Evolutionary conservation across 2,888 invertebrate genomes (phyloP), one percentile per base, ranked within the genome.

Genomic region (Lepetodrilus schrolli): DNA sequence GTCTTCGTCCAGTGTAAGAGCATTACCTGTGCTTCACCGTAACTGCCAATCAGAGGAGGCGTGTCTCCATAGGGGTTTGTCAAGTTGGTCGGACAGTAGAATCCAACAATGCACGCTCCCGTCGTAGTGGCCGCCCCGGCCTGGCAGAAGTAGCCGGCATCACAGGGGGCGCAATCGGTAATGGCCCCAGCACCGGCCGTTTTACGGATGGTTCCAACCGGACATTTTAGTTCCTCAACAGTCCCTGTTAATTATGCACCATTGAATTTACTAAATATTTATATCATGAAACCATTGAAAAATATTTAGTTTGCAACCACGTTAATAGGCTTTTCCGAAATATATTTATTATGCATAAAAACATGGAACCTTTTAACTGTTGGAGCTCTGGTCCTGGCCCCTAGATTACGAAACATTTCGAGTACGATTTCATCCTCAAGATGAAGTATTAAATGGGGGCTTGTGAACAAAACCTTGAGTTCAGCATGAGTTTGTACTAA

Each of bases 1-100:
- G 8, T 38, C 10, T 38, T 70, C 7, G 38, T 8, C 8, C 1
- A 7, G 13, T 13, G 17, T 50, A 7, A 8, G 37, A n/a, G n/a
- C n/a, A 81, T 74, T 66, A 88, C 88, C 85, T 86, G 86, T 66
- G 81, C 77, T 3, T 83, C 77, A 36, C 90, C 90, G 76, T 86
- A 89, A 0, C 88, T 85, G 3, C 90, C 90, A 51, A 90, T 88
- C 8, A 51, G 47, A 4, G 86, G 70, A 51, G 89, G 89, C 8
- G 73, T 66, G 23, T 70, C 72, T 4, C 82, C 84, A 71, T 83
- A 90, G 0, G 87, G 84, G 78, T 89, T 90, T 13, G 82, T 70
- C 43, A 90, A 75, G 66, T 81, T 80, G 7, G 84, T 87, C 0
- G 88, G 88, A 75, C 90, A 90, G 77, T 90, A 90, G 78, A 82